Evolutionary conservation across 1,140 invertebrate species (phyloP).

Genomic region (Drosophila ambigua): DNA sequence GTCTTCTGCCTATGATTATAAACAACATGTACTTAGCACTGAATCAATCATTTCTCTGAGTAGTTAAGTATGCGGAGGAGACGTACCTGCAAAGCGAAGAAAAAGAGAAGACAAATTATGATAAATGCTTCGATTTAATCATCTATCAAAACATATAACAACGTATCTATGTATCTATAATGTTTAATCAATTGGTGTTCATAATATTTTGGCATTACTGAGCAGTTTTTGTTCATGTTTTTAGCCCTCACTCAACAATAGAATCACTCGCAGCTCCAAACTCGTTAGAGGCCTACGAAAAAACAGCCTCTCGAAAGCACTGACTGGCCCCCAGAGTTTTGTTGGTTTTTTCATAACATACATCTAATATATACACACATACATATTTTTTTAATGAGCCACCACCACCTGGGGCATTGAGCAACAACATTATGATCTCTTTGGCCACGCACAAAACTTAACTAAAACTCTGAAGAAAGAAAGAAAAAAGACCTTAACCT

Average conservation of each 20-base stretch:
- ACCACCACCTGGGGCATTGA: slow-evolving; percentile 29
- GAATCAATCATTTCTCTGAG: slow-evolving; percentile 46
- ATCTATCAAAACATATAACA: slow-evolving; percentile 68
- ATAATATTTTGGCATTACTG: slow-evolving; percentile 64
- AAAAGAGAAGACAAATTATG: slow-evolving; percentile 55
- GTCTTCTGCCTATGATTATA: background rate
- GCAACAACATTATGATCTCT: slow-evolving; percentile 57
- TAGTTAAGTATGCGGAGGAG: background rate
- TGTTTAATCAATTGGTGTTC: slow-evolving; percentile 64
- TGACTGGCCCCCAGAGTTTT: slow-evolving; percentile 44
- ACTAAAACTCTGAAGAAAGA: slow-evolving; percentile 1
- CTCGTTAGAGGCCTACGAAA: slow-evolving; percentile 60
- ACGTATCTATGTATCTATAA: slow-evolving; percentile 45
- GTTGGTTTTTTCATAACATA: slow-evolving; percentile 58
- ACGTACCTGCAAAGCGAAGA: slow-evolving; percentile 60
- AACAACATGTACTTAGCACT: slow-evolving; percentile 64
- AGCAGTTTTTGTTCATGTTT: slow-evolving; percentile 38
- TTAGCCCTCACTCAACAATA: slow-evolving; percentile 16
- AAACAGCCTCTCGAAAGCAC: slow-evolving; percentile 24
- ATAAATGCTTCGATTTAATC: slow-evolving; percentile 52
- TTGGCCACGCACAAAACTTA: slow-evolving; percentile 70
- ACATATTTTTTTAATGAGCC: slow-evolving; percentile 42
- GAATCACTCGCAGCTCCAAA: slow-evolving; percentile 24
- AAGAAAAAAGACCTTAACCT: slow-evolving; percentile 19
- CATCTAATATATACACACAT: slow-evolving; percentile 43